phyloP scores from a whole-genome alignment of 2,113 vertebrate genomes.

The Neomonachus schauinslandi region DNA sequence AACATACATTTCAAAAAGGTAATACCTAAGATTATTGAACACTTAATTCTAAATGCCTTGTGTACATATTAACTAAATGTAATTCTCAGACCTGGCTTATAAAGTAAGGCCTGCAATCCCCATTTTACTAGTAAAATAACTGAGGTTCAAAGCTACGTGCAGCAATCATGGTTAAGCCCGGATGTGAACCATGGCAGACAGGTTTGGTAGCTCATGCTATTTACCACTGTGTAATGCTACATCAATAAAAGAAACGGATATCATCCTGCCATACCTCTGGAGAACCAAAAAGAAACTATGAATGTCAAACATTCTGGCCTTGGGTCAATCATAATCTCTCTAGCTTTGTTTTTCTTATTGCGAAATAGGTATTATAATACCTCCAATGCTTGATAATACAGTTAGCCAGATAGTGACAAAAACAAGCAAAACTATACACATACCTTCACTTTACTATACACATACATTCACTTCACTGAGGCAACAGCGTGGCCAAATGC shows the following conservation, averaged over 20 bases:
- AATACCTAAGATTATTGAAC: background rate
- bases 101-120: background rate
- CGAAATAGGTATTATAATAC: background rate
- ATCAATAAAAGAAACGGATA: background rate
- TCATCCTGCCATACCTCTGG: background rate
- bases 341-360: slow-evolving; percentile 11
- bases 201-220: background rate
- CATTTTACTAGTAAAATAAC: background rate
- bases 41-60: background rate
- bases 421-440: background rate
- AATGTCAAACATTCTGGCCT: background rate
- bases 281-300: slow-evolving; percentile 48
- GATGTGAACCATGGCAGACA: background rate
- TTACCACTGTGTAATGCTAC: background rate
- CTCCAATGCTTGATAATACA: background rate
- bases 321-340: background rate
- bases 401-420: background rate
- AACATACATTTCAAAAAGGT: background rate
- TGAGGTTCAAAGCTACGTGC: background rate
- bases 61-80: background rate
- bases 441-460: background rate
- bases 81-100: background rate
- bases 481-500: background rate
- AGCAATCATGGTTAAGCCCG: background rate
- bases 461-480: background rate